Evolutionary conservation across 2,888 invertebrate species (phyloP).

Genomic region (Lepidochrysops patricia): DNA sequence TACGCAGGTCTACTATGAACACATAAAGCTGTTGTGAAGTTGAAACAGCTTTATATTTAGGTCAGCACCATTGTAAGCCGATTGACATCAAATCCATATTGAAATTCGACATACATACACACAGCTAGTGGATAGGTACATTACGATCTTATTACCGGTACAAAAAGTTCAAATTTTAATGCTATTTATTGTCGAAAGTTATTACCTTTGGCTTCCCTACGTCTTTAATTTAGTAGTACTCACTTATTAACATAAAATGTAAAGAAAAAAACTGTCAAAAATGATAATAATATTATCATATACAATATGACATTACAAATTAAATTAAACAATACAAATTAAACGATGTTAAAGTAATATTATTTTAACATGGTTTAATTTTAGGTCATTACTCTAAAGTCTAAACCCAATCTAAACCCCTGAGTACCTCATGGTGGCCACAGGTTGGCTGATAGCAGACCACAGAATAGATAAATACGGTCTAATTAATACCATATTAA

Average conservation of each 20-base stretch:
- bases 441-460: too few relatives aligned
- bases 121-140: not conserved
- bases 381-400: too few relatives aligned
- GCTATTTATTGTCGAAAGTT: constrained; percentile 16
- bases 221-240: not conserved
- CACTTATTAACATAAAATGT: not conserved
- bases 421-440: too few relatives aligned
- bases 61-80: constrained; percentile 25
- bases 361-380: too few relatives aligned
- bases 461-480: too few relatives aligned
- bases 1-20: not conserved
- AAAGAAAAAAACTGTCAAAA: not conserved
- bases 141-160: constrained; percentile 14
- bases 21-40: constrained; percentile 12
- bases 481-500: too few relatives aligned
- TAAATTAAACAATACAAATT: too few relatives aligned
- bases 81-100: constrained; percentile 32
- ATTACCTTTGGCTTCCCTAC: not conserved
- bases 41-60: constrained; percentile 7
- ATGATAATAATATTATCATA: too few relatives aligned
- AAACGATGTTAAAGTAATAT: too few relatives aligned
- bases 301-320: not conserved
- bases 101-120: constrained; percentile 29
- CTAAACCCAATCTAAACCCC: too few relatives aligned
- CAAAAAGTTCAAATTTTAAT: constrained; percentile 24